Percentiles rank a stretch among this genome's conserved stretches.
These are phyloP conservation scores for Daktulosphaira vitifoliae DNA, from an alignment of 1,140 invertebrate genomes.

Conservation along the genomic window DNA sequence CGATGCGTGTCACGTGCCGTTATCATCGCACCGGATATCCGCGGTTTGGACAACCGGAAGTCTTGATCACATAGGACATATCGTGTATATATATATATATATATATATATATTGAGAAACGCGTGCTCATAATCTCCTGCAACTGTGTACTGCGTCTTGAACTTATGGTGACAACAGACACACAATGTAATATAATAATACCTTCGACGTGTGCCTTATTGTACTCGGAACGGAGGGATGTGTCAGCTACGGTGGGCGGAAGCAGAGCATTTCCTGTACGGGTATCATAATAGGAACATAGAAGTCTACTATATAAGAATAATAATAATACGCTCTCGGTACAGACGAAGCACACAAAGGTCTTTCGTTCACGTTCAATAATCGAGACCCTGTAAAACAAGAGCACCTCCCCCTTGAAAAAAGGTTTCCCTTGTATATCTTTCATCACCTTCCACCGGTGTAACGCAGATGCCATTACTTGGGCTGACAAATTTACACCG, in stretches of 20 bases:
- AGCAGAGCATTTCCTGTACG: conserved; percentile 23
- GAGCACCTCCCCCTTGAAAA: no score
- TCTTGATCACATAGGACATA: not conserved
- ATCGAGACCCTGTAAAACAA: no score
- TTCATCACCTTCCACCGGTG: no score
- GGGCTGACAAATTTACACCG: conserved; percentile 3
- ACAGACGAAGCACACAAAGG: not conserved
- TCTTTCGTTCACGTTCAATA: conserved; percentile 8
- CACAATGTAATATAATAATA: not conserved
- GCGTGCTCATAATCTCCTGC: no score
- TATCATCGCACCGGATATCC: conserved; percentile 13
- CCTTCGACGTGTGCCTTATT: no score
- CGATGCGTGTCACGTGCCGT: not conserved
- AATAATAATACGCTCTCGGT: not conserved
- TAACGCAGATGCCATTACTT: not conserved
- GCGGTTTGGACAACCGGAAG: conserved; percentile 18
- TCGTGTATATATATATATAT: not conserved
- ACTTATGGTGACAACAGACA: not conserved
- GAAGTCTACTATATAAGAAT: not conserved
- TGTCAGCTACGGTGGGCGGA: not conserved
- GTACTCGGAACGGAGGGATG: not conserved
- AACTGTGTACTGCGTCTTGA: no score
- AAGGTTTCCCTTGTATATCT: no score
- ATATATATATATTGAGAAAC: no score
- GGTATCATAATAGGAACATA: not conserved